A percentile compares a stretch with the other conserved stretches of the same genome.
Conservation (phyloP, 1,140 invertebrate genomes). For the Geopemphigus sp. region DNA sequence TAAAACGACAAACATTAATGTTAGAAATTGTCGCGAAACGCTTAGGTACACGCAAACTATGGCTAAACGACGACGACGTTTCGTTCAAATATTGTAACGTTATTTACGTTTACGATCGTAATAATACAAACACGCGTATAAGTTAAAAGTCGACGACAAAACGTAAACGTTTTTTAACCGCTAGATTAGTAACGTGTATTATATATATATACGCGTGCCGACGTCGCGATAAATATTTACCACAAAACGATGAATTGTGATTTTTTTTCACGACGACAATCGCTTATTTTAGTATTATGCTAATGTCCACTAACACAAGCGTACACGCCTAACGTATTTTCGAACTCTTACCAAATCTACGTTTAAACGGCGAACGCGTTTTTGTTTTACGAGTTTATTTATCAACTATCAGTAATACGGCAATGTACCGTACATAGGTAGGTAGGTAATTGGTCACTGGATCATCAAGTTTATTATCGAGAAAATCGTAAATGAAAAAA, state of each 20-base stretch:
- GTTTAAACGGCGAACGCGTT: not conserved
- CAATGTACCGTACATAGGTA: no score
- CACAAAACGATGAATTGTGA: not conserved
- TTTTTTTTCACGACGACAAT: not conserved
- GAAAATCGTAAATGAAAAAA: constrained; percentile 32
- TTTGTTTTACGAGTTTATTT: not conserved
- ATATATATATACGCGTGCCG: not conserved
- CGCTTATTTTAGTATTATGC: not conserved
- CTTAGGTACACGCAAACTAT: no score
- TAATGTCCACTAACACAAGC: not conserved
- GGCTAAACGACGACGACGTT: no score
- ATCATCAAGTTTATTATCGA: not conserved
- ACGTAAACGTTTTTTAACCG: not conserved
- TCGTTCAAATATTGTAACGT: no score
- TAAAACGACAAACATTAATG: no score
- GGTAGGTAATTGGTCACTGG: no score
- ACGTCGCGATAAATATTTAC: not conserved
- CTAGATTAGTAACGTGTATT: not conserved
- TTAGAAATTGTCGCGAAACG: no score
- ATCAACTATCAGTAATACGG: not conserved
- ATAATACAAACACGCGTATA: constrained; percentile 15
- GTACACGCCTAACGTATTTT: not conserved
- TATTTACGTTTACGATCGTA: not conserved
- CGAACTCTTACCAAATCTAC: not conserved
- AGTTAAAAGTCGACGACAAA: not conserved